Evolutionary conservation across 2,888 invertebrate species (phyloP).

Genomic region (Agrotis clavis): DNA sequence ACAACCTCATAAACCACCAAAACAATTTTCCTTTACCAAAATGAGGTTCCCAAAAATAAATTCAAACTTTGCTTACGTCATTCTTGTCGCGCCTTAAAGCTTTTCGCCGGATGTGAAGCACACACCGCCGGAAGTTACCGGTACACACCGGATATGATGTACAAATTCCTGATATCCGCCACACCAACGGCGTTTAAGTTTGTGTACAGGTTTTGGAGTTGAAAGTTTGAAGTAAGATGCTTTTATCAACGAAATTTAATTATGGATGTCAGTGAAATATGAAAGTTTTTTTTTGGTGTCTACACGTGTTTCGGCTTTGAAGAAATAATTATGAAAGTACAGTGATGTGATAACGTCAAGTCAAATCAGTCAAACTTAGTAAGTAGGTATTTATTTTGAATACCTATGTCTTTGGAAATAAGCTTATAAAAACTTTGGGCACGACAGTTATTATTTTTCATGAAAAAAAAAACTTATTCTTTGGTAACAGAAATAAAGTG

Average conservation of each 20-base stretch:
- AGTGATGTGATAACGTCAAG: not conserved
- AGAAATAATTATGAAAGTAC: not conserved
- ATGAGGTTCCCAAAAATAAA: conserved; percentile 40
- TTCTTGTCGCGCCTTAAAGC: conserved; percentile 54
- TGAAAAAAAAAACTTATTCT: not conserved
- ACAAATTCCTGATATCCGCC: conserved; percentile 87
- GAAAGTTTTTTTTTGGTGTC: not conserved
- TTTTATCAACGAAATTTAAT: conserved; percentile 29
- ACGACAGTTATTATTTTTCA: not conserved
- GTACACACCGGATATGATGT: conserved; percentile 87
- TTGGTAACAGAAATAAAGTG: not conserved
- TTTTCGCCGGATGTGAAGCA: conserved; percentile 68
- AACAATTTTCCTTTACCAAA: conserved; percentile 27
- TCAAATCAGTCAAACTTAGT: conserved; percentile 7
- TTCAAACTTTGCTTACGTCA: conserved; percentile 48
- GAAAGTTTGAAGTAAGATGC: conserved; percentile 25
- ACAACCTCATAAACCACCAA: not conserved
- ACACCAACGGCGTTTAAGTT: conserved; percentile 65
- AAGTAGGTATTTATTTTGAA: not conserved
- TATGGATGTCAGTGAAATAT: conserved; percentile 5
- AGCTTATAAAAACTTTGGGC: not conserved
- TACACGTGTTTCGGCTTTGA: conserved; percentile 3
- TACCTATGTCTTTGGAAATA: not conserved
- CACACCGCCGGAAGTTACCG: conserved; percentile 81
- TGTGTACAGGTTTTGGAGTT: conserved; percentile 55